Evolutionary conservation across 2,113 vertebrate genomes (phyloP), one percentile per base, ranked within the genome.

Genomic region (Gadus chalcogrammus): DNA sequence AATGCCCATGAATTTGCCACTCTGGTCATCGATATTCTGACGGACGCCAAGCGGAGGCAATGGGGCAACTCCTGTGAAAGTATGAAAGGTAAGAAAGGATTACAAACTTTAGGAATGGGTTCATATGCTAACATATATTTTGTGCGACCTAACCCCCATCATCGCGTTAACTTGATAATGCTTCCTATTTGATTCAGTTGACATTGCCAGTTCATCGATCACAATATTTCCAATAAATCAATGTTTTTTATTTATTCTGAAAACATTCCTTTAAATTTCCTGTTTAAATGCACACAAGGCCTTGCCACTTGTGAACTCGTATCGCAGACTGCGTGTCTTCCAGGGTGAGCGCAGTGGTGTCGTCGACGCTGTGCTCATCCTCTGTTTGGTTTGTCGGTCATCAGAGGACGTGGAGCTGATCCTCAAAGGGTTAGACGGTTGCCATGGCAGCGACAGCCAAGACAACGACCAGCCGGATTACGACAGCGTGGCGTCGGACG

Each of bases 1-100:
- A 99, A 98, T 16, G 96, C 97, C 67, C 96, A 98, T 2, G 97
- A 99, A 65, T 99, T 99, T 86, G 95, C 97, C 15, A 99, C 97
- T 0, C 83, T 99, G 20, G 96, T 99, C 70, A 96, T 98, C 8
- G 97, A 99, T 77, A 99, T 99, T 87, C 90, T 99, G 72, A 95
- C 95, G 11, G 97, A 99, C 7, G 97, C 97, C 80, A 99, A 98
- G 82, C 92, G 96, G 31, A 92, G 97, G 68, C 97, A 99, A 62
- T 96, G 95, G 72, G 97, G 97, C 42, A 95, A 93, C 80, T 91
- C 94, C 59, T 91, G 94, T 17, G 87, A 92, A 62, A 91, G 93
- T 68, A 93, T 94, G 2, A 98, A 95, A 95, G 97, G 96, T 97
- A 90, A 67, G 61, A 6, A 3, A 27, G 17, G 52, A 3, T 58